Evolutionary conservation across 2,113 vertebrate genomes (phyloP), one percentile per base, ranked within the genome.

Genomic region (Paraplagusia blochii): DNA sequence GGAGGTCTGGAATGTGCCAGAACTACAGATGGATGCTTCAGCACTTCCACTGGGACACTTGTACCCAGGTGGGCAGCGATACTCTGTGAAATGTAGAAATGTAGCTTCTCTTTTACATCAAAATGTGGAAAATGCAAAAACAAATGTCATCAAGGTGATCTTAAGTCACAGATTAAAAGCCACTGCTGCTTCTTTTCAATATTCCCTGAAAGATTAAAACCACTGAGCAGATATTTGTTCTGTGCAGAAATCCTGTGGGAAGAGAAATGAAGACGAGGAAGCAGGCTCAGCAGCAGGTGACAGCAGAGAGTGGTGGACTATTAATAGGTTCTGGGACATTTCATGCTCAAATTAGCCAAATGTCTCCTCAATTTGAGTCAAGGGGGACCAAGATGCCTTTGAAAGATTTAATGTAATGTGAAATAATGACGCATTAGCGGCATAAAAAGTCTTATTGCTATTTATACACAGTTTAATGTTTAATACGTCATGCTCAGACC

Each of bases 1-100:
- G 38, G 56, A 73, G 63, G 88, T 53, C 70, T 96, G 94, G 45
- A 94, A 94, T 39, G 92, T 87, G 34, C 95, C 95, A 42, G 89
- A 63, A 3, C 78, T 84, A 60, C 95, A 97, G 15, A 85, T 69
- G 42, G 72, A 11, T 0, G 94, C 92, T 55, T 90, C 73, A 9
- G 58, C 66, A 53, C 92, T 95, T 38, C 94, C 94, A 54, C 50
- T 9, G 16, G 93, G 93, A 44, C 95, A 97, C 0, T 69, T 79
- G 52, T 93, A 88, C 17, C 94, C 93, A 61, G 77, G 47, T 2
- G 89, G 92, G 63, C 95, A 96, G 51, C 88, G 63, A 22, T 36
- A 63, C 60, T 68, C 89, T 90, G 77, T 52, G 5, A 62, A 43
- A 77, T 22, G 62, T 15, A 71, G n/a, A 52, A 55, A 49, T 1